Conservation (phyloP, 2,888 invertebrate species). For the Leptopilina drosophilae region DNA sequence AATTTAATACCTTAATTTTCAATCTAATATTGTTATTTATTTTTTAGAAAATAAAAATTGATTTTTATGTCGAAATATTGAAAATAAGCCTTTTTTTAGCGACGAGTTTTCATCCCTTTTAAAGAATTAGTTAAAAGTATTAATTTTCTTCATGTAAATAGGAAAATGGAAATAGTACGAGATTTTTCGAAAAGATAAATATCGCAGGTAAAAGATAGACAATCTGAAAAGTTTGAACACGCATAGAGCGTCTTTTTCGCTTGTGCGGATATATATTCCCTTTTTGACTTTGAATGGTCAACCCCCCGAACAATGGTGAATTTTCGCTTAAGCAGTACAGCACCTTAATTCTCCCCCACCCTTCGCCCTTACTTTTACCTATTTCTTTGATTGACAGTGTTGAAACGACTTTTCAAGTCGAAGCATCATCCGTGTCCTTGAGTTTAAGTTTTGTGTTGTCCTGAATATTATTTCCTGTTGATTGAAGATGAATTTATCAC, state of each 20-base stretch:
- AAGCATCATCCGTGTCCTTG: not conserved
- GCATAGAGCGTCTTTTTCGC: not conserved
- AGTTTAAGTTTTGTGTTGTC: not conserved
- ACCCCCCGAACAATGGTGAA: constrained; percentile 12
- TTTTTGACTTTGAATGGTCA: not conserved
- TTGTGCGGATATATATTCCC: not conserved
- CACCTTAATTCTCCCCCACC: constrained; percentile 1
- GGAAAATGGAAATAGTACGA: not conserved
- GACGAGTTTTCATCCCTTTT: no score
- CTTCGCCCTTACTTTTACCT: not conserved
- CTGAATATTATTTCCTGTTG: not conserved
- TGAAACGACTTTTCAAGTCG: not conserved
- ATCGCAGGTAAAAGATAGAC: not conserved
- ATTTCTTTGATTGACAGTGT: constrained; percentile 5
- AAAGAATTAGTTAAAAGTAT: no score
- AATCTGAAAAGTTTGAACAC: no score
- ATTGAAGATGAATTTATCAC: constrained; percentile 84
- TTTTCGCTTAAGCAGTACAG: not conserved
- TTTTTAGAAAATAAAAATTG: no score
- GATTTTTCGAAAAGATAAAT: not conserved
- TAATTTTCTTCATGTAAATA: not conserved
- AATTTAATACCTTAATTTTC: no score
- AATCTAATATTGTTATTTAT: no score
- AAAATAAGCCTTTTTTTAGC: no score
- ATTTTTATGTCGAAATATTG: no score